Conservation (phyloP, 2,888 invertebrate genomes). For the Papilio elwesi region DNA sequence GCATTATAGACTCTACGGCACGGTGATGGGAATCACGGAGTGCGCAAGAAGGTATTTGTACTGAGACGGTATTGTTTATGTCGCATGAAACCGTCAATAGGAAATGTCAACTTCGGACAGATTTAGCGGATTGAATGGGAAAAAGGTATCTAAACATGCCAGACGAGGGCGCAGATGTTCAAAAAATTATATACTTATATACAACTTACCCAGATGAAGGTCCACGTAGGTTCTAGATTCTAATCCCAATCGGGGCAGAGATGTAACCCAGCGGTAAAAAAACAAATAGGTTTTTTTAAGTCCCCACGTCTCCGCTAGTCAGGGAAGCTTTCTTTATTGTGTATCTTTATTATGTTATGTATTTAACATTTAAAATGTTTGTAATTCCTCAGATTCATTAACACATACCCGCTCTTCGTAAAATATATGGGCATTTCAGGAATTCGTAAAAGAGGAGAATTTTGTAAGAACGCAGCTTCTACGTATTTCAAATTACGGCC, state of each 20-base stretch:
- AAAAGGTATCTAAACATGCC: not conserved
- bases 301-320: too few relatives aligned
- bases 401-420: not conserved
- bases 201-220: too few relatives aligned
- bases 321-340: too few relatives aligned
- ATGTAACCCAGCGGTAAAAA: not conserved
- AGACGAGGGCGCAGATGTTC: constrained; percentile 20
- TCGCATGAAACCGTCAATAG: constrained; percentile 47
- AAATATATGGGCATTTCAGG: constrained; percentile 16
- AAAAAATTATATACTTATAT: too few relatives aligned
- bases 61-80: constrained; percentile 45
- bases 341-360: not conserved
- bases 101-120: constrained; percentile 45
- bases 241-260: too few relatives aligned
- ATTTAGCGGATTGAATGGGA: constrained; percentile 24
- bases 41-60: constrained; percentile 3
- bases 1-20: constrained; percentile 2
- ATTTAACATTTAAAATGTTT: not conserved
- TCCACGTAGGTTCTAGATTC: too few relatives aligned
- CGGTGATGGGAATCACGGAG: not conserved
- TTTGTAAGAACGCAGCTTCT: constrained; percentile 2
- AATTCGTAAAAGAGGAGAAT: constrained; percentile 22
- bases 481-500: not conserved
- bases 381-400: constrained; percentile 6
- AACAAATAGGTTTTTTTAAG: too few relatives aligned